Conservation (phyloP, 2,113 vertebrate species). For the Sclerurus mexicanus region DNA sequence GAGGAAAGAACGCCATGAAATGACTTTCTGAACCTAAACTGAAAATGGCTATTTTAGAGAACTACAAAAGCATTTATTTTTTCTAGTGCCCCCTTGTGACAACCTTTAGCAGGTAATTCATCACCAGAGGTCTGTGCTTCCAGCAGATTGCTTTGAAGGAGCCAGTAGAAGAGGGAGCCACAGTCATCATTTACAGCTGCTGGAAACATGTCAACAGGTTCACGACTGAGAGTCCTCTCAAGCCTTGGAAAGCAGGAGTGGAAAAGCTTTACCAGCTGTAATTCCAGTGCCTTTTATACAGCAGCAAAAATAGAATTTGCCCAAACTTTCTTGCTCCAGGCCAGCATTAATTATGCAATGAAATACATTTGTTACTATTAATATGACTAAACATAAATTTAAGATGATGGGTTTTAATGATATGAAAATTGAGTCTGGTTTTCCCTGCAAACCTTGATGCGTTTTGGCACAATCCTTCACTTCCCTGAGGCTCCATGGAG, state of each 20-base stretch:
- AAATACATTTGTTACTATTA: background rate
- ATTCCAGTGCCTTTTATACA: background rate
- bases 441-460: background rate
- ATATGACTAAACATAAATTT: background rate
- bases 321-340: background rate
- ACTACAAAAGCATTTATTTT: slow-evolving; percentile 12
- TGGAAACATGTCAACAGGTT: background rate
- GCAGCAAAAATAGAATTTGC: background rate
- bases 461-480: background rate
- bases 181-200: slow-evolving; percentile 13
- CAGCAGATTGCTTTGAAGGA: slow-evolving; percentile 29
- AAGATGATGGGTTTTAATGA: background rate
- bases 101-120: slow-evolving; percentile 22
- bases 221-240: background rate
- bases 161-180: background rate
- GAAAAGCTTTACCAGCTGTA: background rate
- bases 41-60: background rate
- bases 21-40: background rate
- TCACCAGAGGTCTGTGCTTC: slow-evolving; percentile 7
- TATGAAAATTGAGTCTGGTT: background rate
- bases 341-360: background rate
- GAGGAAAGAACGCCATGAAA: background rate
- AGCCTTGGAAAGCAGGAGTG: background rate
- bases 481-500: background rate
- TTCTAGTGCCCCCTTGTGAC: background rate